Conservation (phyloP, 2,113 vertebrate genomes). For the Notechis scutatus region DNA sequence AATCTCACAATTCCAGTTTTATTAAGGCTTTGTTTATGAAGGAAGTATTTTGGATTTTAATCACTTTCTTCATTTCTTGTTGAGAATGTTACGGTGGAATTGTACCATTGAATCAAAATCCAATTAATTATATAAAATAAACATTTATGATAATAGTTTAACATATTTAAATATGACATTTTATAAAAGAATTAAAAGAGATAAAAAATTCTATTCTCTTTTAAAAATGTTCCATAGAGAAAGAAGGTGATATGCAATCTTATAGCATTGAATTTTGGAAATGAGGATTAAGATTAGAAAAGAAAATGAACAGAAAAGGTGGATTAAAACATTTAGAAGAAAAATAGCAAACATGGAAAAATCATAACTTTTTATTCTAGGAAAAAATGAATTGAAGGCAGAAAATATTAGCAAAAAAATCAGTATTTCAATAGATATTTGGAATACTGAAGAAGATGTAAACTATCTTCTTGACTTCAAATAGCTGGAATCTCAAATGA, state of each 20-base stretch:
- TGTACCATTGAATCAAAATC: background rate
- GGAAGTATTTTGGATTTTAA: background rate
- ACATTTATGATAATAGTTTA: background rate
- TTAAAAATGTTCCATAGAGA: background rate
- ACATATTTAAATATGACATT: background rate
- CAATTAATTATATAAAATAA: background rate
- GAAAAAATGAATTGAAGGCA: background rate
- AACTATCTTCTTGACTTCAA: background rate
- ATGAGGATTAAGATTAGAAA: background rate
- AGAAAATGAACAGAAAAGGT: background rate
- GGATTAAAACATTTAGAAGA: background rate
- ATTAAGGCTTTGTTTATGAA: background rate
- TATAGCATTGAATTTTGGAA: background rate
- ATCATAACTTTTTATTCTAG: background rate
- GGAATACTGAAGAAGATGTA: background rate
- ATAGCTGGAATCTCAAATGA: background rate
- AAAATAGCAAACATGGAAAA: background rate
- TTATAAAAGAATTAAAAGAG: background rate
- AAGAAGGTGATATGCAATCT: background rate
- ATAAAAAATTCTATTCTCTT: background rate
- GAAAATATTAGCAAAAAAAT: background rate
- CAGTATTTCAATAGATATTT: background rate
- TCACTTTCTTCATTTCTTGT: background rate
- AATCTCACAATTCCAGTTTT: background rate
- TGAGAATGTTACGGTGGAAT: background rate